phyloP scores from a whole-genome alignment of 2,113 vertebrate species.

The Copsychus sechellarum region DNA sequence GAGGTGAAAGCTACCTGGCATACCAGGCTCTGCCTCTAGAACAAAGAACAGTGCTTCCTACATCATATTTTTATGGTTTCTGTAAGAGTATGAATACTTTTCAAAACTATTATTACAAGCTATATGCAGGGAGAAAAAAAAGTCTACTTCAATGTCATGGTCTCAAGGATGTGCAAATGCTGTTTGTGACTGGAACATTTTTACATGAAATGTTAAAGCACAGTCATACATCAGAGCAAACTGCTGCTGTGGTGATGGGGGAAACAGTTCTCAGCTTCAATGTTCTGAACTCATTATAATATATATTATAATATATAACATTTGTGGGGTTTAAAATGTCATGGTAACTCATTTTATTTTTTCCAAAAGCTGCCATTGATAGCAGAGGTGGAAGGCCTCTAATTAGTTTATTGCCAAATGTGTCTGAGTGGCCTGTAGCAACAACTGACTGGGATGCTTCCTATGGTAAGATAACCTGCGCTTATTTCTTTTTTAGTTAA shows the following conservation, averaged over 20 bases:
- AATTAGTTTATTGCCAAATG: conserved; percentile 76
- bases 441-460: conserved; percentile 80
- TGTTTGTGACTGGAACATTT: background rate
- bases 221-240: background rate
- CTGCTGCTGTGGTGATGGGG: background rate
- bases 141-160: background rate
- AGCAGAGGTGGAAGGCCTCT: conserved; percentile 84
- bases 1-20: background rate
- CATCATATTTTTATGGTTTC: background rate
- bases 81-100: background rate
- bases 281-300: background rate
- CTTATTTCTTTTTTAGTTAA: background rate
- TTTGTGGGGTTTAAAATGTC: background rate
- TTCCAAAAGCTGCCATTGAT: conserved; percentile 83
- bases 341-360: background rate
- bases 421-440: conserved; percentile 91
- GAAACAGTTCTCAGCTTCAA: background rate
- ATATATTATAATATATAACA: background rate
- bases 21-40: background rate
- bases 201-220: background rate
- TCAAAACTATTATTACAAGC: background rate
- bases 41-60: background rate
- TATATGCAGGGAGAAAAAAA: background rate
- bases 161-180: background rate
- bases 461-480: conserved; percentile 75